Conservation (phyloP, 1,140 invertebrate genomes). For the Schlechtendalia chinensis region DNA sequence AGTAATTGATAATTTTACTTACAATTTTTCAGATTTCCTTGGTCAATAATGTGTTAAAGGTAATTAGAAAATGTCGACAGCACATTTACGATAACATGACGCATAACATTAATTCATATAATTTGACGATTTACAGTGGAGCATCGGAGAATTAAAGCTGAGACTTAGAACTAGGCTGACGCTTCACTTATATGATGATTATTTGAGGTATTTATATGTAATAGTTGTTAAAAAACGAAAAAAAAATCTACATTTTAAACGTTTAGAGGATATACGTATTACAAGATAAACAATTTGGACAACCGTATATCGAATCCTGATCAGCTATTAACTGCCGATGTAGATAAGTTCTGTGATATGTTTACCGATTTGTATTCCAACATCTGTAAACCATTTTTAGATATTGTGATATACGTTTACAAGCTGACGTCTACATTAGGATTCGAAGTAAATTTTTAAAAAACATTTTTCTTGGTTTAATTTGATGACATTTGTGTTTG, state of each 20-base stretch:
- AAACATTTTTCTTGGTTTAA: conserved; percentile 3
- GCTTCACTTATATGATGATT: conserved; percentile 82
- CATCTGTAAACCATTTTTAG: conserved; percentile 92
- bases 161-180: conserved; percentile 86
- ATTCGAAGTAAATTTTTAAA: conserved; percentile 44
- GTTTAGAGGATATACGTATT: conserved; percentile 91
- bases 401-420: conserved; percentile 92
- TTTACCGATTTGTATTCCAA: conserved; percentile 95
- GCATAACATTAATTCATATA: conserved; percentile 13
- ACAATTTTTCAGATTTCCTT: conserved; percentile 71
- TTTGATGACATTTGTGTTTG: not conserved
- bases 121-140: conserved; percentile 63
- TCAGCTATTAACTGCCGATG: conserved; percentile 88
- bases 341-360: conserved; percentile 95
- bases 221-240: not conserved
- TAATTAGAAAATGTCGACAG: conserved; percentile 54
- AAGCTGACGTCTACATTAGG: conserved; percentile 83
- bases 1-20: conserved; percentile 26
- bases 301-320: conserved; percentile 93
- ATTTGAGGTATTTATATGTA: conserved; percentile 78
- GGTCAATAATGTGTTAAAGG: conserved; percentile 88
- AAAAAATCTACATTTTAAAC: conserved; percentile 52
- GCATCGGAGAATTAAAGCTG: conserved; percentile 89
- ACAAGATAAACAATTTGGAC: conserved; percentile 95
- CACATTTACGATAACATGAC: not conserved